Base-by-base conservation (phyloP, 2,888 invertebrate species). In the Oscheius myriophilus region DNA sequence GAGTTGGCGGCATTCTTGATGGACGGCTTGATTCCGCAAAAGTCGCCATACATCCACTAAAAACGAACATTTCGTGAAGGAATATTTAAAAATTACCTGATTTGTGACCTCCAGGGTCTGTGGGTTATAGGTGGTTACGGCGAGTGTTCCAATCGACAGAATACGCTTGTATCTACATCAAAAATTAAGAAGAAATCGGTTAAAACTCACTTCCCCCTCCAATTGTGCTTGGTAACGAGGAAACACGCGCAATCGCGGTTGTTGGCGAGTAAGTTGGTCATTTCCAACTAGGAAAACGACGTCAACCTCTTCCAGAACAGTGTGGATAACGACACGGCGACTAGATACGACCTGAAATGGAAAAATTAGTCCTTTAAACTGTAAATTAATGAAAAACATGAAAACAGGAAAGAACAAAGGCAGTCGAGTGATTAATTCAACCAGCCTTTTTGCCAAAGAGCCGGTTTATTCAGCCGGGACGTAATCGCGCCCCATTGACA, bases 121-220 rank as follows among this genome's bases (percentile, higher is more conserved):
- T n/a, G 94, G 96, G 89, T 96, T 96, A 89, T 97, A 97, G 0
- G 98, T 98, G 55, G 96, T 94, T 82, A 98, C 93, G 42, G 96
- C 96, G 87, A 92, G 91, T 49, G 94, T 93, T 65, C 97, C 97
- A 86, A 98, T 92, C 11, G 97, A 95, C 87, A 99, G 94, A 85
- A 98, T 93, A 82, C 98, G 90, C 88, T 95, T 96, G 89, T 98
- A 98, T 87, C 93, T 93, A 84, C 42, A 84, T 77, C 66, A 45
- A 58, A 69, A 59, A 6, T 39, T 23, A 26, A 26, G 54, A 18
- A 0, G 58, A 41, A 52, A 18, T 25, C 41, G 33, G 46, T 21
- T 18, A 42, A 26, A 55, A 39, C 81, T 70, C 49, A 93, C 92
- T 94, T 96, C 87, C 97, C 98, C 88, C 95, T 96, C 97, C 97